A percentile compares a stretch with the other conserved stretches of the same genome.
phyloP scores from a whole-genome alignment of 2,888 invertebrate genomes.

The Adela reaumurella region DNA sequence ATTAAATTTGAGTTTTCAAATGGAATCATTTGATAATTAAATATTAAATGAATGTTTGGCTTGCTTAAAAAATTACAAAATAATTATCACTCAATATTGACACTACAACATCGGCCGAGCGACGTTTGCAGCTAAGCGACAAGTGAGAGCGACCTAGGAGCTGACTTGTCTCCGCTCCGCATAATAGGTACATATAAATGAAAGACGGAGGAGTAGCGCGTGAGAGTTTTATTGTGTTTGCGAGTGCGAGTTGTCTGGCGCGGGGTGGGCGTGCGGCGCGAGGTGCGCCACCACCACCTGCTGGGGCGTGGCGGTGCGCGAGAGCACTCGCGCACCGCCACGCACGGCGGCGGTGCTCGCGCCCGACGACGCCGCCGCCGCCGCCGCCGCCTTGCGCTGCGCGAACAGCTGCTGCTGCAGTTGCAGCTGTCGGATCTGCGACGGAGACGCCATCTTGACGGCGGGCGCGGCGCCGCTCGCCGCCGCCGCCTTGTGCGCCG shows the following conservation, averaged over 20 bases:
- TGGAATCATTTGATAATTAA: no score
- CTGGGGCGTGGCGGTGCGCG: slow-evolving; percentile 8
- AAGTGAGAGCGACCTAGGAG: neutral
- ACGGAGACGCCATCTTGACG: slow-evolving; percentile 57
- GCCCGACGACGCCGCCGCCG: slow-evolving; percentile 5
- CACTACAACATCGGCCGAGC: no score
- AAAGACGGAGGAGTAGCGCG: neutral
- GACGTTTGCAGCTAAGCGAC: no score
- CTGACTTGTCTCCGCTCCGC: no score
- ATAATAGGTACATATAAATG: no score
- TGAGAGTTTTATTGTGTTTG: neutral
- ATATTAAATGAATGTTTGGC: no score
- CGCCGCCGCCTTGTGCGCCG: slow-evolving; percentile 13
- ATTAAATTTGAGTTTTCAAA: no score
- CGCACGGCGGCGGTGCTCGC: slow-evolving; percentile 18
- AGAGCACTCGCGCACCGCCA: slow-evolving; percentile 16
- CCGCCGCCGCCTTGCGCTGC: slow-evolving; percentile 45
- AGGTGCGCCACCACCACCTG: slow-evolving; percentile 31
- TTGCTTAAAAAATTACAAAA: no score
- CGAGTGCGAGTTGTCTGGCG: slow-evolving; percentile 12
- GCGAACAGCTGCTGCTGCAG: slow-evolving; percentile 54
- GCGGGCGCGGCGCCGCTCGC: slow-evolving; percentile 18
- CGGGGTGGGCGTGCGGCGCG: slow-evolving; percentile 5
- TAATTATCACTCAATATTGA: no score
- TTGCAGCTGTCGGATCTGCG: slow-evolving; percentile 63